phyloP scores from a whole-genome alignment of 1,140 invertebrate genomes.

The Drosophila neocordata region DNA sequence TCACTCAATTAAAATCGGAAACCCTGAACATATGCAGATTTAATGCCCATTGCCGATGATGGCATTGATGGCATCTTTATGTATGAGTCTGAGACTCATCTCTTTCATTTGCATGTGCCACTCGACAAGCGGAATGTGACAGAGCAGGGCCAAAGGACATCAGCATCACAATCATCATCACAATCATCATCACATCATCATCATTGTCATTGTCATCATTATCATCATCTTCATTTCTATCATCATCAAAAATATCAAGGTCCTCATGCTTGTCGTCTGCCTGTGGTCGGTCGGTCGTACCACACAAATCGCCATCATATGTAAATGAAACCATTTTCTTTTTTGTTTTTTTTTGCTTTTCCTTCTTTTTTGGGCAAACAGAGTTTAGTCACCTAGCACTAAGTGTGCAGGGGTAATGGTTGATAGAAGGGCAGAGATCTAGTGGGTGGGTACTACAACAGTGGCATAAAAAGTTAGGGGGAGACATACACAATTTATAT shows the following conservation, averaged over 20 bases:
- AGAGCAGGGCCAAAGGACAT: conserved; percentile 17
- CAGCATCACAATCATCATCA: conserved; percentile 32
- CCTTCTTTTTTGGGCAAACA: conserved; percentile 12
- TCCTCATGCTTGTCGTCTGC: conserved; percentile 21
- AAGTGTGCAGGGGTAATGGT: neutral
- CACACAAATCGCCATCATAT: conserved; percentile 27
- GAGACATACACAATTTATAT: neutral
- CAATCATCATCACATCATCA: conserved; percentile 21
- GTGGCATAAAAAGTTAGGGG: neutral
- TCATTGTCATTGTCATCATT: conserved; percentile 13
- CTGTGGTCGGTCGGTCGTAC: neutral
- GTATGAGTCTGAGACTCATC: conserved; percentile 24
- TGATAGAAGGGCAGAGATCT: neutral
- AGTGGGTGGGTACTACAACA: conserved; percentile 20
- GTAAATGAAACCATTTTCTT: conserved; percentile 34
- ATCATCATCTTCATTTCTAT: conserved; percentile 8
- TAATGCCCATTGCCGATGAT: conserved; percentile 41
- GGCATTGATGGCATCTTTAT: conserved; percentile 51
- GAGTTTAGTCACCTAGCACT: conserved; percentile 26
- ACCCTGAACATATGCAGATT: conserved; percentile 57
- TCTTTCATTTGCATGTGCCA: conserved; percentile 44
- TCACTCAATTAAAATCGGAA: conserved; percentile 42
- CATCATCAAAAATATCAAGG: conserved; percentile 5
- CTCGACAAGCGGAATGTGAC: neutral
- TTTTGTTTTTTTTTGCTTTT: neutral